Conservation (phyloP, 1,140 invertebrate species). For the Halesus radiatus region DNA sequence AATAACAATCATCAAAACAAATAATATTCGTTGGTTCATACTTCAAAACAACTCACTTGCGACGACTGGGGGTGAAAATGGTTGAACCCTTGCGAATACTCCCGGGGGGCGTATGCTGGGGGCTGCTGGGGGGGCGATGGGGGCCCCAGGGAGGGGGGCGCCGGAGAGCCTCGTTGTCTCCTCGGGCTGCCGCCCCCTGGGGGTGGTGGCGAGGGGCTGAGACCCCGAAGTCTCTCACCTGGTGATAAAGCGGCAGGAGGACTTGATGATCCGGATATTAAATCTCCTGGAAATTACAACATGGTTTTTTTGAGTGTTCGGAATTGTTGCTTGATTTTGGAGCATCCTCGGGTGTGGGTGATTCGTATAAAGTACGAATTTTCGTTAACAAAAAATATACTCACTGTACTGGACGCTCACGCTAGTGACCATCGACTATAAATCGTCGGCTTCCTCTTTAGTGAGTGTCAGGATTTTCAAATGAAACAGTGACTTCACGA, state of each 20-base stretch:
- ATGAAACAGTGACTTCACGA: no score
- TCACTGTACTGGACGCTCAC: no score
- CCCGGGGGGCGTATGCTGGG: conserved; percentile 75
- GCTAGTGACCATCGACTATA: no score
- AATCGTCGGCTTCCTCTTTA: no score
- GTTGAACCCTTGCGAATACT: conserved; percentile 80
- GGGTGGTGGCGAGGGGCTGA: conserved; percentile 66
- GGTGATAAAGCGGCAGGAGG: conserved; percentile 54
- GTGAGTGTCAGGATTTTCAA: no score
- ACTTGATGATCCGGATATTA: conserved; percentile 60
- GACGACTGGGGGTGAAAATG: conserved; percentile 92
- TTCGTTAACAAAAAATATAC: no score
- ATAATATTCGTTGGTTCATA: background rate
- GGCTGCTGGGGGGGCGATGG: conserved; percentile 64
- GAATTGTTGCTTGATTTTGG: no score
- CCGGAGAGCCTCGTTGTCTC: conserved; percentile 49
- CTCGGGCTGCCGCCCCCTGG: conserved; percentile 63
- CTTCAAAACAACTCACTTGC: conserved; percentile 75
- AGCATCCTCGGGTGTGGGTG: no score
- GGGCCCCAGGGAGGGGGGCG: conserved; percentile 59
- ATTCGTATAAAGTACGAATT: no score
- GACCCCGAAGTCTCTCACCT: conserved; percentile 66
- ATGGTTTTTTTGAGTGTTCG: no score
- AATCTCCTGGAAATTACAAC: conserved; percentile 48
- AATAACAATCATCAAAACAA: no score